phyloP scores from a whole-genome alignment of 2,113 vertebrate genomes.

The Gorsachius goisagi region DNA sequence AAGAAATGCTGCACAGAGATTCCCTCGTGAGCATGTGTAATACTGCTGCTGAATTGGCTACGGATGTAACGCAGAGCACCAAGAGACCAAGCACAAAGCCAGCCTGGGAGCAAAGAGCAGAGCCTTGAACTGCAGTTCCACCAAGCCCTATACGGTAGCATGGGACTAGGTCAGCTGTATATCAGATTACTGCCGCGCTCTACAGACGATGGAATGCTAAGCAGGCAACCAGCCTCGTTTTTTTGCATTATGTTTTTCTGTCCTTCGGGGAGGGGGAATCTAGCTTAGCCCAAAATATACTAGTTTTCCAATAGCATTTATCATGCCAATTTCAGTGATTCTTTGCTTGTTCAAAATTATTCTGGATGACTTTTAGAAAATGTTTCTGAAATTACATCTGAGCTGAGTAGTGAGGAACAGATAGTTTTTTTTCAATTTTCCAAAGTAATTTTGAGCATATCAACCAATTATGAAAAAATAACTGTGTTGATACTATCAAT shows the following conservation, averaged over 20 bases:
- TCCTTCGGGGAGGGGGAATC: neutral
- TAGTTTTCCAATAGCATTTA: neutral
- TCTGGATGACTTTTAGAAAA: neutral
- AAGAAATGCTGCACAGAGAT: neutral
- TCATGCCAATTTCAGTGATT: neutral
- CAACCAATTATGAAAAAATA: neutral
- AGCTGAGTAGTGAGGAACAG: neutral
- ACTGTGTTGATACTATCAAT: neutral
- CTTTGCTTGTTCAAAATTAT: neutral
- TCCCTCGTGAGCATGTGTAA: slow-evolving; percentile 19
- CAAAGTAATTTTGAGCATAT: neutral
- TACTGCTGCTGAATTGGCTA: slow-evolving; percentile 21
- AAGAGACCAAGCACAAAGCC: neutral
- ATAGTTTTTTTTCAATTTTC: neutral
- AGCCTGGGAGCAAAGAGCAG: neutral
- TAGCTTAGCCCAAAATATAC: neutral
- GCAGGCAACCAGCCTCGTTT: neutral
- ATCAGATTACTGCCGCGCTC: neutral
- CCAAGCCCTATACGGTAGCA: neutral
- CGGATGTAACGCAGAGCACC: neutral
- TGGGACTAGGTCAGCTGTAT: neutral
- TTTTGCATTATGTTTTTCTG: neutral
- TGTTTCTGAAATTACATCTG: neutral
- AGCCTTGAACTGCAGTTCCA: neutral
- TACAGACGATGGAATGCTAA: neutral